Evolutionary conservation across 2,113 vertebrate species (phyloP).

Genomic region (Sula dactylatra): DNA sequence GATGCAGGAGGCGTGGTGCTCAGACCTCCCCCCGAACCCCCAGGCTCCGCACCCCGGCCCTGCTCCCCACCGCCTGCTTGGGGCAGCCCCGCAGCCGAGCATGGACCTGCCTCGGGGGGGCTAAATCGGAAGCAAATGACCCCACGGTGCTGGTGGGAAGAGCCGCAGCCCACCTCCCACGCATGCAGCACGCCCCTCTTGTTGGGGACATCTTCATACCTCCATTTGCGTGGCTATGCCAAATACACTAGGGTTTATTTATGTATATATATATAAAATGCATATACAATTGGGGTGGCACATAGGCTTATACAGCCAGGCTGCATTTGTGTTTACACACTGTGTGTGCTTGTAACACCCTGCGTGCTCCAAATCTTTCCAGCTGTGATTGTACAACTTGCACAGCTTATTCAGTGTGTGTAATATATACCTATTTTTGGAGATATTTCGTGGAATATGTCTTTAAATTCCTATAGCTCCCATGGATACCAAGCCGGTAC

Average conservation of each 20-base stretch:
- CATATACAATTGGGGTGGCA: not conserved
- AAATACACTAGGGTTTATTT: not conserved
- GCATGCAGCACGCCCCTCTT: accelerated
- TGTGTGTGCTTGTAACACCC: not conserved
- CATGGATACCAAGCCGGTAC: accelerated
- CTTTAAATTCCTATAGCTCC: not conserved
- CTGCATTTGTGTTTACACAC: accelerated
- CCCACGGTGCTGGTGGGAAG: accelerated
- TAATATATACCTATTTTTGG: accelerated
- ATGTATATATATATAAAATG: no score
- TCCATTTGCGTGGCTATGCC: accelerated
- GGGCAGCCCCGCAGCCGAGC: not conserved
- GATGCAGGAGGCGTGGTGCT: accelerated
- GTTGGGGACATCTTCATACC: not conserved
- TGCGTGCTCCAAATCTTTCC: not conserved
- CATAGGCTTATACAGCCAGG: accelerated
- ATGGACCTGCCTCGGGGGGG: accelerated
- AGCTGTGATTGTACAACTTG: not conserved
- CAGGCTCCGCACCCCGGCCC: accelerated
- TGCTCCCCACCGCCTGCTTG: not conserved
- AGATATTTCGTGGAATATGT: accelerated
- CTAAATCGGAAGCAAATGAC: not conserved
- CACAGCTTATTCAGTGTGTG: accelerated
- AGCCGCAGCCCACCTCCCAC: not conserved
- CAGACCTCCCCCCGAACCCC: not conserved